Evolutionary conservation across 2,888 invertebrate genomes (phyloP), one percentile per base, ranked within the genome.

Genomic region (Dicranocentrus wangi): DNA sequence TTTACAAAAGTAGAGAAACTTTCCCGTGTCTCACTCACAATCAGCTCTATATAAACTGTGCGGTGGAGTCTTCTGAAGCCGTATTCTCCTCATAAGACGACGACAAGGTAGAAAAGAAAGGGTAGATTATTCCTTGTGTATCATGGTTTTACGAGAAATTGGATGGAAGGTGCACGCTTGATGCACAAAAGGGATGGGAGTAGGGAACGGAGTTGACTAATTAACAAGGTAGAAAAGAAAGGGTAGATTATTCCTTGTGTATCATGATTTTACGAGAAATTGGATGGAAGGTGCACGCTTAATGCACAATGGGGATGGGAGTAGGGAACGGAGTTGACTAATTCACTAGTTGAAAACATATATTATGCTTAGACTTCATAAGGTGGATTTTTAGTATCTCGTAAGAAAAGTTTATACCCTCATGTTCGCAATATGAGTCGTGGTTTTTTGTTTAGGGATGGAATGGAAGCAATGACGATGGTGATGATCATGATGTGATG

Each of bases 21-120:
- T 81, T 81, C 81, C 70, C 81, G 75, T 75, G 75, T 81, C 71
- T 81, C 60, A 71, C 61, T 27, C 66, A 25, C 28, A 55, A 32
- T 2, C 42, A 58, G n/a, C 17, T 53, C 42, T 17, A 43, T 58
- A 17, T 15, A 47, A 27, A 23, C n/a, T n/a, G n/a, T n/a, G n/a
- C n/a, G n/a, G n/a, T n/a, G n/a, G n/a, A n/a, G n/a, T n/a, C n/a
- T n/a, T n/a, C n/a, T n/a, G n/a, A n/a, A n/a, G n/a, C n/a, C n/a
- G n/a, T n/a, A n/a, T 2, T 19, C 17, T 72, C 28, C 17, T 19
- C n/a, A 2, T 53, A 19, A 32, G 39, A 39, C 25, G 21, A 51
- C 23, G 51, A 42, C 23, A 25, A 65, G 65, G 42, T 55, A 23
- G 23, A 21, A 55, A 43, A 32, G 51, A 19, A 23, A 51, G 66